Conservation (phyloP, 2,888 invertebrate genomes). For the Mycalesis mineus region DNA sequence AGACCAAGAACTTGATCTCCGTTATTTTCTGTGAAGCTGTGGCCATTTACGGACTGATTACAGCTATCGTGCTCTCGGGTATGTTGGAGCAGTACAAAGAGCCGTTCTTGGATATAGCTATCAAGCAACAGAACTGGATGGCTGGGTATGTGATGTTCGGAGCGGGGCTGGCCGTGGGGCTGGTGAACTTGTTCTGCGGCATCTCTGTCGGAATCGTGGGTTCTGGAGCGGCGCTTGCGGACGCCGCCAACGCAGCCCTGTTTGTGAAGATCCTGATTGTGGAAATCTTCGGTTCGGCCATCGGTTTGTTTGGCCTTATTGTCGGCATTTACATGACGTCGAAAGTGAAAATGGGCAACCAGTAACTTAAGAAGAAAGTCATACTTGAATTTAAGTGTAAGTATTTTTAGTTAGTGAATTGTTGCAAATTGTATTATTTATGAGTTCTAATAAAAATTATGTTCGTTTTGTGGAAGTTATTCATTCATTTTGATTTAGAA, state of each 20-base stretch:
- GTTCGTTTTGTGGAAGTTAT: not conserved
- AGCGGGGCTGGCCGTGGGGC: constrained; percentile 95
- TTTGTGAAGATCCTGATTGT: constrained; percentile 99
- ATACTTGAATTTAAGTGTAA: constrained; percentile 66
- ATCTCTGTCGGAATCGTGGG: constrained; percentile 98
- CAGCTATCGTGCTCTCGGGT: constrained; percentile 97
- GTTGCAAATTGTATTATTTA: not conserved
- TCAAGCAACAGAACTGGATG: constrained; percentile 84
- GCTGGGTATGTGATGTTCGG: constrained; percentile 97
- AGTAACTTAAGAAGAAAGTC: constrained; percentile 59
- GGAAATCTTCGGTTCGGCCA: constrained; percentile 99
- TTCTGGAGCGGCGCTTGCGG: constrained; percentile 97
- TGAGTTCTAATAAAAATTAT: not conserved
- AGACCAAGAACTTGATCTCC: constrained; percentile 99
- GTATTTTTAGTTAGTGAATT: constrained; percentile 36
- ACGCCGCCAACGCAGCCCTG: constrained; percentile 96
- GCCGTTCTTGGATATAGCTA: constrained; percentile 48
- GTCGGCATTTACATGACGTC: constrained; percentile 97
- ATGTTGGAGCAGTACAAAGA: constrained; percentile 82
- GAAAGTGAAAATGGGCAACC: constrained; percentile 87
- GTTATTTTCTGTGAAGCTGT: constrained; percentile 99
- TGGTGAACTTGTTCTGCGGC: constrained; percentile 97
- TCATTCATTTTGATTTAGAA: not conserved
- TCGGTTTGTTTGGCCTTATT: constrained; percentile 98
- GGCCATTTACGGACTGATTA: constrained; percentile 99